Evolutionary conservation across 2,797 vertebrate genomes (phyloP), one percentile per base, ranked within the genome.

Genomic region (Neosilurus mollespiculum): DNA sequence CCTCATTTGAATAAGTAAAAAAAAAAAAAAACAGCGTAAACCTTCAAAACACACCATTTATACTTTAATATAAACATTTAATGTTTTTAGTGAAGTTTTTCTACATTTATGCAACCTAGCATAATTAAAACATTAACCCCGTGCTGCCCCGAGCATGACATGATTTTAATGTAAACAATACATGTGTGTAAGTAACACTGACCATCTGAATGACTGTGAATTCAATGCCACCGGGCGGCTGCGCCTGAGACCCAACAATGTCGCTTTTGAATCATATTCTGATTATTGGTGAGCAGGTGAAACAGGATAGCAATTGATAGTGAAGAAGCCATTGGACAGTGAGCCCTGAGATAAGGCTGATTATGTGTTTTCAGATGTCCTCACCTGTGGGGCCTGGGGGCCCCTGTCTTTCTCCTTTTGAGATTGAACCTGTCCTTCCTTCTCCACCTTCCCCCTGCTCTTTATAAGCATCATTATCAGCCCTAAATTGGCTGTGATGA

Each of bases 401-500:
- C 72, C 83, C 83, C 83, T 59, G 16, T 69, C 6, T 80, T 69
- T 81, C 76, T 83, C 70, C 65, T 83, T 73, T 78, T 54, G 78
- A 65, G 75, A 73, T 64, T 66, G 34, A 77, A 76, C 80, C 81
- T 78, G 56, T 85, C 59, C 73, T 72, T 84, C 62, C 84, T 78
- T 51, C 84, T 70, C 81, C 70, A 18, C 77, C 24, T 54, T 72
- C 56, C 67, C 81, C 79, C 79, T 24, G 20, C 83, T 84, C 82
- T 83, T 80, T 86, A 85, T 85, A 81, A 85, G 87, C 87, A 84
- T 87, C 86, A 88, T 89, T 87, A 89, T 87, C 86, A 49, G 86
- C 85, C 84, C 80, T 83, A 87, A 90, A 89, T 89, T 90, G 89
- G 81, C 88, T 87, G 84, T 85, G 87, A 88, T 86, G 87, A 89